phyloP scores from a whole-genome alignment of 2,797 vertebrate genomes.

The Karalla daura region DNA sequence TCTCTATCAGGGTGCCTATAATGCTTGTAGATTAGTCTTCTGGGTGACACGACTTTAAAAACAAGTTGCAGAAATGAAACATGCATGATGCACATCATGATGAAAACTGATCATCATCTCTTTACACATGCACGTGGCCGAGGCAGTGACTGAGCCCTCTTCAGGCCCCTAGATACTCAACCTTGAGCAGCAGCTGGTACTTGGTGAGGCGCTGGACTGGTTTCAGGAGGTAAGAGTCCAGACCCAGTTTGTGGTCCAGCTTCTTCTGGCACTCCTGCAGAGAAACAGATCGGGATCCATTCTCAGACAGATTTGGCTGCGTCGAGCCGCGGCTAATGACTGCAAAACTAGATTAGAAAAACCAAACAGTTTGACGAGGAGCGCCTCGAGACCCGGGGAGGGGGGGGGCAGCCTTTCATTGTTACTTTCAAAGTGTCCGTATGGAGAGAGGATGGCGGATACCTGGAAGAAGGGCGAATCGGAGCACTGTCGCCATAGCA shows the following conservation, averaged over 20 bases:
- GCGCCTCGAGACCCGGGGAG: too few relatives aligned
- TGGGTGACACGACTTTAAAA: neutral
- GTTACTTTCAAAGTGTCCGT: too few relatives aligned
- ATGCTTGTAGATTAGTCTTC: too few relatives aligned
- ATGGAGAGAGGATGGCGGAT: slow-evolving; percentile 9
- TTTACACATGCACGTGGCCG: neutral
- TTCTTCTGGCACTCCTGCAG: slow-evolving; percentile 94
- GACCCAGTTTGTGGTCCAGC: slow-evolving; percentile 92
- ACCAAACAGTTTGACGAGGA: neutral
- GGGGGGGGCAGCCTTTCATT: too few relatives aligned
- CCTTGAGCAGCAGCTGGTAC: slow-evolving; percentile 97
- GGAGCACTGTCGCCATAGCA: slow-evolving; percentile 92
- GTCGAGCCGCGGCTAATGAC: neutral
- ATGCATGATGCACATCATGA: neutral
- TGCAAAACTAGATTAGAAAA: neutral
- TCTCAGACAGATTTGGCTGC: neutral
- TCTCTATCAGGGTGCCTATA: too few relatives aligned
- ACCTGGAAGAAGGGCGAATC: slow-evolving; percentile 96
- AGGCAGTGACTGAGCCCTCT: too few relatives aligned
- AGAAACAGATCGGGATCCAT: neutral
- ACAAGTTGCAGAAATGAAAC: neutral
- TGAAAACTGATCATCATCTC: neutral
- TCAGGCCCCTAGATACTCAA: slow-evolving; percentile 60
- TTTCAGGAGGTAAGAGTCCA: slow-evolving; percentile 97
- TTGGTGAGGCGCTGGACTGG: slow-evolving; percentile 97